Base-by-base conservation (phyloP, 1,140 invertebrate genomes). In the Leptinotarsa lineolata region DNA sequence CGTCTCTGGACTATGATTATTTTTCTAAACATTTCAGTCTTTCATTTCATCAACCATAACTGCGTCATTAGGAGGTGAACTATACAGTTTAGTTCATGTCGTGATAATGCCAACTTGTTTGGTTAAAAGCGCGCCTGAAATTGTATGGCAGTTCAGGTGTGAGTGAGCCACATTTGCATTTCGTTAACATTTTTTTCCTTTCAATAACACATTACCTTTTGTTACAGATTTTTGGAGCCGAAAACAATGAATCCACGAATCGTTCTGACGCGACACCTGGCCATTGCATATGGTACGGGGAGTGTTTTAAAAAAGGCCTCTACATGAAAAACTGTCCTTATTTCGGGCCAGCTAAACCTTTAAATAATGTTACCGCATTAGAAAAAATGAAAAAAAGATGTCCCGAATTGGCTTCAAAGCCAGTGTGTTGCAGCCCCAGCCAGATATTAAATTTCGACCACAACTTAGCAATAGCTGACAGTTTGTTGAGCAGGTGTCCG, bases 221-320 rank as follows among this genome's bases (percentile, higher is more conserved):
- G 58, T 77, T 79, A 3, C 73, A 85, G 85, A 78, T 81, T 22
- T 71, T 70, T 16, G 30, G 76, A 21, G 80, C 82, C 21, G 81
- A 85, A 24, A 77, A 74, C 44, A 80, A 80, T 67, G 72, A 74
- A 59, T 74, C 75, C 13, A 72, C 72, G 16, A 39, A 39, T 39
- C 30, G 8, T 39, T 39, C 30, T 39, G 8, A 39, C 30, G 0
- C 30, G 30, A 11, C 30, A 11, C 18, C 60, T 21, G 73, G 74
- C 45, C 88, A 92, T 66, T 95, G 94, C 81, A 82, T 94, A 16
- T 94, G 92, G 93, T 94, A 93, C 81, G 92, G 90, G 8, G 86
- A 92, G 68, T 94, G 93, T 81, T 86, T 88, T 69, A 44, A 70
- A 5, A 66, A n/a, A 0, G 68, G 70, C 13, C 46, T 58, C 21